These are phyloP conservation scores for Calyptommatus sinebrachiatus DNA, from an alignment of 2,113 vertebrate species.

Conservation along the genomic window DNA sequence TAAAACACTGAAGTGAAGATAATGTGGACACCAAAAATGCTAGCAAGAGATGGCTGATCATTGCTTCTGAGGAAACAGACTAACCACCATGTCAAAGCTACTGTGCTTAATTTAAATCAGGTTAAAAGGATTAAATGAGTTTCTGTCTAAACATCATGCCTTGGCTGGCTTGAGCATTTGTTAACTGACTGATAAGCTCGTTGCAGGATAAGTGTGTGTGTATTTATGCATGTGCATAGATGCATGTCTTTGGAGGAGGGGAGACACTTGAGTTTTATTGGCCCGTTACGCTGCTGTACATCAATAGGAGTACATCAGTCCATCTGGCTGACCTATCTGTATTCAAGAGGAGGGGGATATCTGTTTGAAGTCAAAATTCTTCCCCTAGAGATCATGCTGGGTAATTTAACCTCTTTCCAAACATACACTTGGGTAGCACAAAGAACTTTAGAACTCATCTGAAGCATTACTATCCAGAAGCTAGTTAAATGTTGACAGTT, in stretches of 20 bases:
- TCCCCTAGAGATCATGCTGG: constrained; percentile 57
- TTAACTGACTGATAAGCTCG: neutral
- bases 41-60: neutral
- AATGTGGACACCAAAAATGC: neutral
- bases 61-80: too few relatives aligned
- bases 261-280: constrained; percentile 31
- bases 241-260: too few relatives aligned
- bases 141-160: neutral
- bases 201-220: too few relatives aligned
- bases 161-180: too few relatives aligned
- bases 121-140: neutral
- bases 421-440: constrained; percentile 18
- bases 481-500: neutral
- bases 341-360: constrained; percentile 52
- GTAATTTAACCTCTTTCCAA: constrained; percentile 59
- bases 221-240: neutral
- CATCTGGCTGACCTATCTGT: constrained; percentile 61
- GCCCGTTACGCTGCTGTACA: constrained; percentile 51
- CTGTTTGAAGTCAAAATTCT: constrained; percentile 65
- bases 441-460: constrained; percentile 49
- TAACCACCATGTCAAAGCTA: neutral
- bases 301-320: constrained; percentile 56
- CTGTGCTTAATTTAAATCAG: neutral
- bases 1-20: too few relatives aligned
- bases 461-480: constrained; percentile 14